These are phyloP conservation scores for Cercocebus atys DNA, from an alignment of 2,113 vertebrate species.

Conservation along the genomic window DNA sequence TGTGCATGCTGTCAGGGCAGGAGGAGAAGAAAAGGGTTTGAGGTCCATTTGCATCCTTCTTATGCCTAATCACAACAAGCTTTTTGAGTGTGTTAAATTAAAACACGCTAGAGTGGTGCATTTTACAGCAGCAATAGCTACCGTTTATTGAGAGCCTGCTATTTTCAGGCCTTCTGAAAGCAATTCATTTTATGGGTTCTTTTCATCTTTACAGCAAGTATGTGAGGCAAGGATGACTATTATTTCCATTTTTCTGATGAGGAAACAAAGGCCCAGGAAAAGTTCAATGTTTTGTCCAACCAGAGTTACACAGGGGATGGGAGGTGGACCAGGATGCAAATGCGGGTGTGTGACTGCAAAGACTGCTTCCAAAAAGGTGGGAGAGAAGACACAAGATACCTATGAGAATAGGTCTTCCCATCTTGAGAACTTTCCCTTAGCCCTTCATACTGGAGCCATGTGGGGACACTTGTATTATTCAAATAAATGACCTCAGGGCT, in stretches of 20 bases:
- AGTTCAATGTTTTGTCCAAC: background rate
- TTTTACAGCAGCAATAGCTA: background rate
- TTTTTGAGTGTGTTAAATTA: background rate
- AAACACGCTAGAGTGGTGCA: background rate
- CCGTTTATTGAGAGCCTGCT: background rate
- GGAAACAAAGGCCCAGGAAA: background rate
- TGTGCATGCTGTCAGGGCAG: background rate
- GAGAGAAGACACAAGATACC: background rate
- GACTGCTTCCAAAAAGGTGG: background rate
- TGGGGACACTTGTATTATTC: background rate
- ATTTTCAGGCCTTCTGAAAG: background rate
- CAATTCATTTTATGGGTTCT: background rate
- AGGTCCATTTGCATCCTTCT: constrained; percentile 3
- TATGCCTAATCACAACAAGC: background rate
- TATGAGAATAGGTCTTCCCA: background rate
- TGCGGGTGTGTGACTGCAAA: background rate
- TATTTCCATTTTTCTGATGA: background rate
- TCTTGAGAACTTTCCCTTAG: background rate
- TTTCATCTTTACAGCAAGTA: background rate
- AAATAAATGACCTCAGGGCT: background rate
- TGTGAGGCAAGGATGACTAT: background rate
- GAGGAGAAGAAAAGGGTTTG: background rate
- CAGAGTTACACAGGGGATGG: background rate
- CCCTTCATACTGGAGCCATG: background rate
- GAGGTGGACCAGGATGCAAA: background rate